Conservation (phyloP, 2,888 invertebrate genomes). For the Plebejus melissa region DNA sequence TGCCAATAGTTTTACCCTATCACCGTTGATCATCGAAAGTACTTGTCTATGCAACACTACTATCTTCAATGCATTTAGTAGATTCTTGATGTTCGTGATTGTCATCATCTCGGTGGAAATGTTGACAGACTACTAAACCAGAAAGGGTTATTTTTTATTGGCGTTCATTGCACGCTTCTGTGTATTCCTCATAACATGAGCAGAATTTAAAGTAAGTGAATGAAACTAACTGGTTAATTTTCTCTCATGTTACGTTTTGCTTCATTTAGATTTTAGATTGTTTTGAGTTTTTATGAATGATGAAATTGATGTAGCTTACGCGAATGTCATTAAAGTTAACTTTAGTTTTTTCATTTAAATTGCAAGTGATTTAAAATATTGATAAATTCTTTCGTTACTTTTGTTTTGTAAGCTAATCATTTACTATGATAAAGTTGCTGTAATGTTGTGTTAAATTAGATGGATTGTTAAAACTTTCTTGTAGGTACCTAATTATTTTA, state of each 20-base stretch:
- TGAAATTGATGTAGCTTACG: too few relatives aligned
- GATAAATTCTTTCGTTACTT: too few relatives aligned
- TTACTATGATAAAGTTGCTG: too few relatives aligned
- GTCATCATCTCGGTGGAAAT: conserved; percentile 13
- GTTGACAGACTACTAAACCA: conserved; percentile 4
- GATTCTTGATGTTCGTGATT: conserved; percentile 16
- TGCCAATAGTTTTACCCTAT: neutral
- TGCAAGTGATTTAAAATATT: too few relatives aligned
- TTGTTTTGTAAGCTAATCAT: too few relatives aligned
- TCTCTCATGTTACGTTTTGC: conserved; percentile 1
- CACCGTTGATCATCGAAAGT: neutral
- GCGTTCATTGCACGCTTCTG: conserved; percentile 20
- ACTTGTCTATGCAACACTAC: neutral
- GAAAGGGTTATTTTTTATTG: conserved; percentile 20
- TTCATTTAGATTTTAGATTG: neutral
- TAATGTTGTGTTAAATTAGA: too few relatives aligned
- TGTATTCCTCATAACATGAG: conserved; percentile 8
- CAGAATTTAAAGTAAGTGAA: conserved; percentile 22
- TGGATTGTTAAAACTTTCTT: too few relatives aligned
- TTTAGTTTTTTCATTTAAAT: too few relatives aligned
- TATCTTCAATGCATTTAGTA: neutral
- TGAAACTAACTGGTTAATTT: conserved; percentile 25
- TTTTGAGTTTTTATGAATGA: neutral
- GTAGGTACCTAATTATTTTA: too few relatives aligned
- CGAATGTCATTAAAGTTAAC: too few relatives aligned